Percentiles rank a stretch among this genome's conserved stretches.
Conservation (phyloP, 37 sponge, comb jelly and placozoan species). For the Amphimedon queenslandica region DNA sequence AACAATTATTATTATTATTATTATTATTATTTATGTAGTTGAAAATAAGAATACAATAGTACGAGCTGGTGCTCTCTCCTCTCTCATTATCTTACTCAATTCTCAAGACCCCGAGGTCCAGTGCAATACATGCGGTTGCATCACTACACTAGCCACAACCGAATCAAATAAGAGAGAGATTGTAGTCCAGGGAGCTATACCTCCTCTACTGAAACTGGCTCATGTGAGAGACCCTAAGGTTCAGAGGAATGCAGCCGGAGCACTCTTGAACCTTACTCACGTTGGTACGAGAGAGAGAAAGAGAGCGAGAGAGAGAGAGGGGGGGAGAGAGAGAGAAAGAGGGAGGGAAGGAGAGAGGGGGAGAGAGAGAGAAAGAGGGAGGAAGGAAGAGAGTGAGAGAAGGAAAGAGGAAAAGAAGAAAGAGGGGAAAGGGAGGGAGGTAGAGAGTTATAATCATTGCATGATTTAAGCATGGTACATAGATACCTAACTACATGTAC, state of each 20-base stretch:
- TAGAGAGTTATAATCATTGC: too few species aligned
- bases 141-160: constrained; percentile 87
- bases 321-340: too few species aligned
- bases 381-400: too few species aligned
- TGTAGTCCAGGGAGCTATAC: constrained; percentile 59
- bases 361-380: too few species aligned
- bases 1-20: too few species aligned
- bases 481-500: not conserved
- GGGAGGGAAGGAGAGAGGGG: too few species aligned
- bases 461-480: too few species aligned
- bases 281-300: constrained; percentile 38
- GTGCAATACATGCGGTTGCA: constrained; percentile 90
- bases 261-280: constrained; percentile 83
- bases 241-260: constrained; percentile 80
- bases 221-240: constrained; percentile 43
- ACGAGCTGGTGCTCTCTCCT: constrained; percentile 51
- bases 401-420: too few species aligned
- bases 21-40: constrained; percentile 17
- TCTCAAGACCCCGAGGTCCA: constrained; percentile 64
- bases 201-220: constrained; percentile 56
- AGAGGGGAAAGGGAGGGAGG: too few species aligned
- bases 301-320: too few species aligned
- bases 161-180: constrained; percentile 72
- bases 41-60: constrained; percentile 75
- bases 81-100: constrained; percentile 71